A percentile compares a stretch with the other conserved stretches of the same genome.
phyloP scores from a whole-genome alignment of 2,888 invertebrate genomes.

The Rhaphigaster nebulosa region DNA sequence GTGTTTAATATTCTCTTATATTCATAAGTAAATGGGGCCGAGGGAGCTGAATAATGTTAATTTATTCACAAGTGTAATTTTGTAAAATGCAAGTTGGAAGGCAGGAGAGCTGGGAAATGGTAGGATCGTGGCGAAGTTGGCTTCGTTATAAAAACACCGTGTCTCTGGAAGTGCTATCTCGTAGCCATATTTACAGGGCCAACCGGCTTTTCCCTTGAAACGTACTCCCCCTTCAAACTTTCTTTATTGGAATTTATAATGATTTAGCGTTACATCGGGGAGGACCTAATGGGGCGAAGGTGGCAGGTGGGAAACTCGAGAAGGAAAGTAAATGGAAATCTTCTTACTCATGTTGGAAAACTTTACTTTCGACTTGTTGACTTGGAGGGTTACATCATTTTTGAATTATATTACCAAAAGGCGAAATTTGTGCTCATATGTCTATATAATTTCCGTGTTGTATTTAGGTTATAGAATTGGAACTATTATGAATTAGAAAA shows the following conservation, averaged over 20 bases:
- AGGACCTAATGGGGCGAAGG: constrained; percentile 1
- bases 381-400: neutral
- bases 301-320: constrained; percentile 6
- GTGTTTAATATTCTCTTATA: constrained; percentile 35
- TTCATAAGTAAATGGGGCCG: neutral
- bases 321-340: constrained; percentile 31
- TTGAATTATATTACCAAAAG: neutral
- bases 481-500: no score
- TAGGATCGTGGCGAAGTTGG: constrained; percentile 7
- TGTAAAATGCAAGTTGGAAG: constrained; percentile 18
- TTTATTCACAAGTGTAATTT: constrained; percentile 44
- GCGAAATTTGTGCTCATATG: neutral
- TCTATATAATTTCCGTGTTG: neutral
- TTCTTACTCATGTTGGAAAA: neutral
- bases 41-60: constrained; percentile 1
- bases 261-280: neutral
- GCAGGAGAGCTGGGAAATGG: neutral
- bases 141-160: constrained; percentile 23
- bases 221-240: neutral
- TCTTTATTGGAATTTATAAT: constrained; percentile 42
- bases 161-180: constrained; percentile 14
- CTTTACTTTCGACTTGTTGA: neutral
- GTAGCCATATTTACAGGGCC: constrained; percentile 16
- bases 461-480: no score
- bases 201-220: neutral